Base-by-base conservation (phyloP, 2,888 invertebrate species). In the Papilio elwesi region DNA sequence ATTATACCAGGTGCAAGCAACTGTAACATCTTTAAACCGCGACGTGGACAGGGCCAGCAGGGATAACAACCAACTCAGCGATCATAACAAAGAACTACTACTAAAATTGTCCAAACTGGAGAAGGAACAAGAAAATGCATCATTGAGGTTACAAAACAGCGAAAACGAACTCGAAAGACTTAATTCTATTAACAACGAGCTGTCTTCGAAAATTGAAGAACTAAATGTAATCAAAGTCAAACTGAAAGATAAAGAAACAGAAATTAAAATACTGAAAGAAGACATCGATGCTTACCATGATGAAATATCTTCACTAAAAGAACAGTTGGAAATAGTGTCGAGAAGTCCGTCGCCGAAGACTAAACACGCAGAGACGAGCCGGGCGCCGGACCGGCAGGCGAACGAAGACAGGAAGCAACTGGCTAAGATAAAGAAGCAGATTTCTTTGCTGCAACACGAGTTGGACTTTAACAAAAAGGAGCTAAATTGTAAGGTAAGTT, bases 401-500 rank as follows among this genome's bases (percentile, higher is more conserved):
- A 93, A 89, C 47, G 94, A 90, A 9, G 95, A 95, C 76, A 92
- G 95, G 73, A 93, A 95, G 43, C 95, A 96, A 76, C 79, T 96
- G 10, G 93, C 93, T 0, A 94, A 93, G 80, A 95, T 93, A 36
- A 86, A 89, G 77, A 90, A 90, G 80, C 93, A 88, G 85, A 91
- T 85, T 76, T 92, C 85, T 36, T 80, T 84, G 80, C 85, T 94
- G 78, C 93, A 93, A 74, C 91, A 91, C 70, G 93, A 94, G 75
- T 79, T 94, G 57, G 92, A 92, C 77, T 92, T 90, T 72, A 90
- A 92, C 77, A 91, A 90, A 82, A 94, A 93, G 79, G 93, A 94
- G 75, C 81, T 94, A 63, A 94, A 92, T 82, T 90, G 92, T 79
- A 92, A 93, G 90, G 94, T 94, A 69, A 79, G 78, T 13, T 53